Conservation (phyloP, 2,888 invertebrate species). For the Tipula unca region DNA sequence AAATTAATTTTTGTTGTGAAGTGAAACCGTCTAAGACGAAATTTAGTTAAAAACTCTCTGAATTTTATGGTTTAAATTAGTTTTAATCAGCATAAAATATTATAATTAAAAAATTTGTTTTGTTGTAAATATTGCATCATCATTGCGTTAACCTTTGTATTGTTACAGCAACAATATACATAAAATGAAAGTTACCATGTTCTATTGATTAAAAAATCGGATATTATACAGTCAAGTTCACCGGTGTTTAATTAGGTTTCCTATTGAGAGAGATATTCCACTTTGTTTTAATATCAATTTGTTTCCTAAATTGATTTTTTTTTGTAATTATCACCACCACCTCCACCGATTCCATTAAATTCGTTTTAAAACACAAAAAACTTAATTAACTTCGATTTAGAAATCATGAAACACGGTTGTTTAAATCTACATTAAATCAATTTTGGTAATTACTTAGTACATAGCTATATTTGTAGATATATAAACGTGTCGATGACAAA, state of each 20-base stretch:
- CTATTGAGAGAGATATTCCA: background rate
- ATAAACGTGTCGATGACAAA: background rate
- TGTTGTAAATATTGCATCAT: background rate
- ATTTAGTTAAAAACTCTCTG: no score
- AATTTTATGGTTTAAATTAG: background rate
- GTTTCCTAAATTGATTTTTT: background rate
- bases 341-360: background rate
- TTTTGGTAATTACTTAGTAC: background rate
- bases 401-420: background rate
- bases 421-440: background rate
- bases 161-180: background rate
- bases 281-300: background rate
- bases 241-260: background rate
- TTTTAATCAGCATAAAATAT: background rate
- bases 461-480: background rate
- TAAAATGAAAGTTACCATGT: background rate
- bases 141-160: background rate
- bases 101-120: background rate
- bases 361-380: background rate
- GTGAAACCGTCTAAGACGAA: no score
- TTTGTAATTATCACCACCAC: background rate
- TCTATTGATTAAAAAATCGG: background rate
- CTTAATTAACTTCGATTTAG: background rate
- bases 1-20: no score
- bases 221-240: background rate